phyloP scores from a whole-genome alignment of 2,113 vertebrate genomes.

The Dascyllus trimaculatus region DNA sequence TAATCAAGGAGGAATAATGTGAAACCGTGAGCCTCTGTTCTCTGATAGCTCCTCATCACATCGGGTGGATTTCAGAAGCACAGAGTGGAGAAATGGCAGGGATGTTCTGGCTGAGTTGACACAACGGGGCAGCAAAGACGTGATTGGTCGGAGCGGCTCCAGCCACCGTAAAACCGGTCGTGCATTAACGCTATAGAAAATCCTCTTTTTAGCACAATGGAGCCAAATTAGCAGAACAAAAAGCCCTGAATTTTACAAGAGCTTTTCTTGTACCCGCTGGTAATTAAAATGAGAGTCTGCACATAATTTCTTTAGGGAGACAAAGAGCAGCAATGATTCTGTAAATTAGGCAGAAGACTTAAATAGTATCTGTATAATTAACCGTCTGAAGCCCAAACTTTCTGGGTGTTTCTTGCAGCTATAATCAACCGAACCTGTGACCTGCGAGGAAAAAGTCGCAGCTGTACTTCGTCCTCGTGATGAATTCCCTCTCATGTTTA shows the following conservation, averaged over 20 bases:
- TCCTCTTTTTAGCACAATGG: neutral
- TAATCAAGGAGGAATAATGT: constrained; percentile 53
- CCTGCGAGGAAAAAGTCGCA: too few relatives aligned
- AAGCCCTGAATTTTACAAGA: constrained; percentile 14
- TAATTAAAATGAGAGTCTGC: neutral
- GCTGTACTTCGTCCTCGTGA: too few relatives aligned
- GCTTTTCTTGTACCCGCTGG: neutral
- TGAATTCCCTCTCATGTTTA: too few relatives aligned
- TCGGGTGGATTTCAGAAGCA: constrained; percentile 15
- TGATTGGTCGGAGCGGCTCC: neutral
- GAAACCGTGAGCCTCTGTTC: constrained; percentile 1
- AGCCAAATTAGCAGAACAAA: constrained; percentile 3
- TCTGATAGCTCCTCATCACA: constrained; percentile 17
- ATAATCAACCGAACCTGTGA: too few relatives aligned
- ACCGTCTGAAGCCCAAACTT: too few relatives aligned
- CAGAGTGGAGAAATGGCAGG: neutral
- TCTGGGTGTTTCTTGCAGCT: too few relatives aligned
- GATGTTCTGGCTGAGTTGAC: constrained; percentile 25
- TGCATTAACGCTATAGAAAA: neutral
- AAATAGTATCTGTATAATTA: too few relatives aligned
- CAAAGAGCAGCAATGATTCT: constrained; percentile 14
- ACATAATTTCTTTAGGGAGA: neutral
- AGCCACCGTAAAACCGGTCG: neutral
- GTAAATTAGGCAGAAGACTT: too few relatives aligned
- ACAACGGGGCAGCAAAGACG: constrained; percentile 5